These are phyloP conservation scores for Steinernema hermaphroditum DNA, from an alignment of 2,888 invertebrate species.

Conservation along the genomic window DNA sequence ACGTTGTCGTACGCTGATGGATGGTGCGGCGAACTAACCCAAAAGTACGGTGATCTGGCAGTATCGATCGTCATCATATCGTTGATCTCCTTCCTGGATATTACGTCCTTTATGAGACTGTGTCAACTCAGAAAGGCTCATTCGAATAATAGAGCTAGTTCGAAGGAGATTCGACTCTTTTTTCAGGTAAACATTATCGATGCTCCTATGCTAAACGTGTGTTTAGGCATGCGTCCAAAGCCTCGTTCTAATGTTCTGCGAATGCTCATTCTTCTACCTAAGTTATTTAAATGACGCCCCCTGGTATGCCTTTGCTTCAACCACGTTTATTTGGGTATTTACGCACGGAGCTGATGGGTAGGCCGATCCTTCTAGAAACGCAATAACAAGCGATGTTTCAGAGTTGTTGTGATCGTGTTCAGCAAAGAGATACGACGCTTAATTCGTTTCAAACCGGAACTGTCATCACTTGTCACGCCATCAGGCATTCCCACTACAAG, in stretches of 20 bases:
- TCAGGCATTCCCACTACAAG: no score
- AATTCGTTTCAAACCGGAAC: no score
- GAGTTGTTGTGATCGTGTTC: slow-evolving; percentile 2
- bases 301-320: neutral
- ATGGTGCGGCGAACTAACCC: neutral
- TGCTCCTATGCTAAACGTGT: neutral
- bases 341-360: neutral
- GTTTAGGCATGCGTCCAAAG: slow-evolving; percentile 7
- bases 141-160: neutral
- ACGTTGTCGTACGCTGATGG: slow-evolving; percentile 1
- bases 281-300: neutral
- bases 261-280: slow-evolving; percentile 9
- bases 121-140: neutral
- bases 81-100: neutral
- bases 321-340: slow-evolving; percentile 7
- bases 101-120: neutral
- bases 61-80: neutral
- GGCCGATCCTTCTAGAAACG: neutral
- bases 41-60: neutral
- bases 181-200: neutral
- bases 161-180: neutral
- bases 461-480: no score
- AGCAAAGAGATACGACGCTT: neutral
- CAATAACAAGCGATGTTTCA: neutral
- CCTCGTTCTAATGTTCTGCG: slow-evolving; percentile 4